These are phyloP conservation scores for Drosophila albomicans DNA, from an alignment of 1,140 invertebrate species.

Conservation along the genomic window DNA sequence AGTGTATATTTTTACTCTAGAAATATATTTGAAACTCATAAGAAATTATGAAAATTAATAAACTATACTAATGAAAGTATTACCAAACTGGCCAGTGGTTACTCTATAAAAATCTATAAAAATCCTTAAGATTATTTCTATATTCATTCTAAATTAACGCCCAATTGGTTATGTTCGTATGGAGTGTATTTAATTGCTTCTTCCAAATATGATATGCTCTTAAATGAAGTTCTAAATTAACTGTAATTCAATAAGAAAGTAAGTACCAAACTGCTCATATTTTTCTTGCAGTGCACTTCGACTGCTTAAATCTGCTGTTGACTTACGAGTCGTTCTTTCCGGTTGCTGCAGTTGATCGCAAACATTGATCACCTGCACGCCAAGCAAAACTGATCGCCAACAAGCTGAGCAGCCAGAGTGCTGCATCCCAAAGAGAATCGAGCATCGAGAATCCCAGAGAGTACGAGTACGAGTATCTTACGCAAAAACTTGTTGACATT, in stretches of 20 bases:
- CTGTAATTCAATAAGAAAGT: not conserved
- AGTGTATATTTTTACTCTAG: no score
- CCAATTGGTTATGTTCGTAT: no score
- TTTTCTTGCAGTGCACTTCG: conserved; percentile 44
- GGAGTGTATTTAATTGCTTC: no score
- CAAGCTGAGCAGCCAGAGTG: not conserved
- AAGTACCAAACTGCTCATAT: not conserved
- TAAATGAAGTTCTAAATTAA: not conserved
- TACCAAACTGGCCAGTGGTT: no score
- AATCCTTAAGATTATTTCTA: no score
- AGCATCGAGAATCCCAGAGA: not conserved
- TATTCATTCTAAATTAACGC: no score
- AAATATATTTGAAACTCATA: no score
- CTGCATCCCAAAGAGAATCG: conserved; percentile 7
- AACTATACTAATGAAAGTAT: no score
- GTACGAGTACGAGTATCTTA: conserved; percentile 25
- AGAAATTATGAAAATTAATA: no score
- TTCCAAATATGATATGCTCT: no score
- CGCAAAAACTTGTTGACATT: conserved; percentile 75
- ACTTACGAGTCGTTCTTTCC: conserved; percentile 58
- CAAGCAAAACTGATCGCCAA: conserved; percentile 26
- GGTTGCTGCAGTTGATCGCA: conserved; percentile 61
- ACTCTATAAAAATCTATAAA: no score
- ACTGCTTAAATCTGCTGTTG: conserved; percentile 64
- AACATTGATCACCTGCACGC: conserved; percentile 73